Conservation (phyloP, 2,797 vertebrate species). For the Megalops cyprinoides region DNA sequence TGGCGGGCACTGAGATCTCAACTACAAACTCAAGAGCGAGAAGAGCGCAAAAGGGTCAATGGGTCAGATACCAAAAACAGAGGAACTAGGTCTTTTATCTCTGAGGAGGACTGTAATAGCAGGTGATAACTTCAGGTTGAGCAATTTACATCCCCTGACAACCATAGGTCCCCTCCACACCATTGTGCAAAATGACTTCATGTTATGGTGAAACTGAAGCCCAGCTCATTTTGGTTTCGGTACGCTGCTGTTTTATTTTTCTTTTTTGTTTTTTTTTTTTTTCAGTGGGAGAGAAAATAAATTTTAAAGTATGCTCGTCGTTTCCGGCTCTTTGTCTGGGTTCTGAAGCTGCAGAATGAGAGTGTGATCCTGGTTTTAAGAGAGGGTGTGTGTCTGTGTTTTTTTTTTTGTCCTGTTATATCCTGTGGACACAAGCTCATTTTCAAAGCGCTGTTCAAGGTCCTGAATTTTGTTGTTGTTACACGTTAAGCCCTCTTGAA, state of each 20-base stretch:
- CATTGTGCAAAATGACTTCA: neutral
- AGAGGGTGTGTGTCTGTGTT: neutral
- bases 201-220: neutral
- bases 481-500: neutral
- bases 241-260: too few relatives aligned
- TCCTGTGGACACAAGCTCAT: constrained; percentile 17
- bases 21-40: too few relatives aligned
- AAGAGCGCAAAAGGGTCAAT: neutral
- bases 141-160: too few relatives aligned
- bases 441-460: constrained; percentile 55
- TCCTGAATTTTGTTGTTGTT: constrained; percentile 49
- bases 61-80: neutral
- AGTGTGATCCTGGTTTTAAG: neutral
- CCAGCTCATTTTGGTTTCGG: neutral
- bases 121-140: neutral
- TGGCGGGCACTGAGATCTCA: too few relatives aligned
- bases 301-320: neutral
- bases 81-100: neutral
- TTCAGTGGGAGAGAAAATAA: neutral
- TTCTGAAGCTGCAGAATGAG: neutral
- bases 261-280: too few relatives aligned
- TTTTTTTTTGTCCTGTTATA: neutral
- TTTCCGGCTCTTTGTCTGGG: neutral
- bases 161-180: neutral
- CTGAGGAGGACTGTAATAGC: neutral